These are phyloP conservation scores for Halcyon malimbica DNA, from an alignment of 2,113 vertebrate species.

Conservation along the genomic window DNA sequence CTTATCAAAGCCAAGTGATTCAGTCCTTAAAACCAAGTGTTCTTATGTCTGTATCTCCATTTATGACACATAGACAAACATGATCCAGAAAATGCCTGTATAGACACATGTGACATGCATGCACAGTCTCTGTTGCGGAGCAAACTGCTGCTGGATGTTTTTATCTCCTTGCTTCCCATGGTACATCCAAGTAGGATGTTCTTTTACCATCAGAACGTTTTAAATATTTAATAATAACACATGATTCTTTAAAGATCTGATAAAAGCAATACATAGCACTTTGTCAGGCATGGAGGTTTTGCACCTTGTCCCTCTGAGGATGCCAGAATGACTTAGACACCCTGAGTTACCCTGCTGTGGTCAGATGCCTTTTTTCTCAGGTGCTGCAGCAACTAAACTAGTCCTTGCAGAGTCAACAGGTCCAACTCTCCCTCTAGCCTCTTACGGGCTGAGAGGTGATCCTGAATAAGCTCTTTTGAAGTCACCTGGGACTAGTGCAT, in stretches of 20 bases:
- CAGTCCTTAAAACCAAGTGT: neutral
- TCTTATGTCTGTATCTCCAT: neutral
- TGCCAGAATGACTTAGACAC: neutral
- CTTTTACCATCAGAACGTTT: neutral
- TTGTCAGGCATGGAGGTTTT: neutral
- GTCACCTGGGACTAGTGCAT: neutral
- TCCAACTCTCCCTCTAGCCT: neutral
- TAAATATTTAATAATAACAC: neutral
- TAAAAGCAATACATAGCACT: neutral
- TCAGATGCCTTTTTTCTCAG: neutral
- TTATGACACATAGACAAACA: neutral
- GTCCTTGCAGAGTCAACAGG: neutral
- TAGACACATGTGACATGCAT: neutral
- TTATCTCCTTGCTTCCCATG: neutral
- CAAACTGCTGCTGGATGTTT: neutral
- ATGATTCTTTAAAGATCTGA: neutral
- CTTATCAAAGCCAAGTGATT: slow-evolving; percentile 30
- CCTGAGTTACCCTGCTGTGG: neutral
- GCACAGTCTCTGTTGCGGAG: neutral
- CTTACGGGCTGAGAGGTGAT: neutral
- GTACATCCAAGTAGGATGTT: neutral
- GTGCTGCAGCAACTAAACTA: neutral
- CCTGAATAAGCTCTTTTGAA: neutral
- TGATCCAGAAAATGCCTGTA: neutral
- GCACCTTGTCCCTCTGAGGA: neutral